Evolutionary conservation across 1,140 invertebrate genomes (phyloP).

Genomic region (Dinothrombium tinctorium): DNA sequence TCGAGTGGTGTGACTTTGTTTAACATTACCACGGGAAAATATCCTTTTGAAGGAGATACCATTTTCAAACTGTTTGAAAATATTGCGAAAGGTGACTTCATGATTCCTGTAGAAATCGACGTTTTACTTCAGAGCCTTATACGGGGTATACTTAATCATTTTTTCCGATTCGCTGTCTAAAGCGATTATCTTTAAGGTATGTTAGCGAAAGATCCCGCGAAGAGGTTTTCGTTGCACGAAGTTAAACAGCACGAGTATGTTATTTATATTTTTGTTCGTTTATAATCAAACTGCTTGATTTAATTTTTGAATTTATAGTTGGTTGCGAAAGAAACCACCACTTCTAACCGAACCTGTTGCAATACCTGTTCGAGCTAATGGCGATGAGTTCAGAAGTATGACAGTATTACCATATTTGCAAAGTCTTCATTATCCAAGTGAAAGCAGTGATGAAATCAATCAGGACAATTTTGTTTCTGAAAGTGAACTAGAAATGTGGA

Average conservation of each 20-base stretch:
- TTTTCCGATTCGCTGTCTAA: too few species aligned
- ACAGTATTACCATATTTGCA: constrained; percentile 73
- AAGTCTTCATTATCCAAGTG: constrained; percentile 43
- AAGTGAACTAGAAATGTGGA: not conserved
- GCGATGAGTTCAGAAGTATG: constrained; percentile 51
- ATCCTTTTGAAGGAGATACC: constrained; percentile 90
- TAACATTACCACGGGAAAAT: constrained; percentile 75
- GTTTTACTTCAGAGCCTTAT: constrained; percentile 44
- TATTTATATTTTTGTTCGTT: too few species aligned
- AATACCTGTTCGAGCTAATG: constrained; percentile 36
- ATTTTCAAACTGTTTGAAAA: constrained; percentile 84
- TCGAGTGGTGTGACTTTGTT: constrained; percentile 88
- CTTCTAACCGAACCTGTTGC: constrained; percentile 35
- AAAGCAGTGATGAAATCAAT: not conserved
- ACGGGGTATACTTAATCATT: constrained; percentile 19
- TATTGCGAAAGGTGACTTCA: constrained; percentile 63
- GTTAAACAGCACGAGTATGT: constrained; percentile 35
- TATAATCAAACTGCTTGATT: not conserved
- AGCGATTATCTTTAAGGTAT: too few species aligned
- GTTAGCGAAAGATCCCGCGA: constrained; percentile 7
- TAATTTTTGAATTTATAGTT: too few species aligned
- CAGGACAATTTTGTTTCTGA: not conserved
- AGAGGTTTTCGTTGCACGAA: constrained; percentile 3
- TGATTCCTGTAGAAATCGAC: constrained; percentile 48
- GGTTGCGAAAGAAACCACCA: constrained; percentile 45